Base-by-base conservation (phyloP, 2,797 vertebrate genomes). In the Prunella strophiata region DNA sequence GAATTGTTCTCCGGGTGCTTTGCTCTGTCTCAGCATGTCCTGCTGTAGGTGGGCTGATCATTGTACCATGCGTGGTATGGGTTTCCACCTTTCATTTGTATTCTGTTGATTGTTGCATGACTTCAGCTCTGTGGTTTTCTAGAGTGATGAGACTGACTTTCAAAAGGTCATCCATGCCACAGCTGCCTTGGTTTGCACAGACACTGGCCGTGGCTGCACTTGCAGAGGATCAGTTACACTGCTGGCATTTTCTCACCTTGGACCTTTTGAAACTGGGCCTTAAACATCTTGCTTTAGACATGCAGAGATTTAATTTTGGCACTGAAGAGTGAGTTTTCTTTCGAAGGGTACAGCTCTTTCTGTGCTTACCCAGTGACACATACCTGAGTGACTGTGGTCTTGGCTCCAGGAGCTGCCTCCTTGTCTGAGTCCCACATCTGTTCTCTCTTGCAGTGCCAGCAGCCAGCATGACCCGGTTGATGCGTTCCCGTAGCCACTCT, bases 401-500 rank as follows among this genome's bases (percentile, higher is more conserved):
- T 58, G 59, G 32, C 43, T 51, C 8, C 36, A 9, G 26, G 45
- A 43, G 3, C 42, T 48, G 79, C 40, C n/a, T 65, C 73, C 42
- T 75, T 76, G 78, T 71, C 92, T 82, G 47, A 94, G 96, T 57
- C 45, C 34, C 36, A 21, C 13, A 10, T 58, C 55, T 94, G 86
- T 89, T 97, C 73, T 97, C 72, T 96, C 84, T 97, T 96, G 48
- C 98, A 99, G 99, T 99, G 98, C 99, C 99, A 51, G 98, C 98
- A 21, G 99, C 98, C 23, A 98, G 98, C 47, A 99, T 99, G 99
- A 99, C 99, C 71, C 98, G 99, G 58, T 97, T 99, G 94, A 98
- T 98, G 63, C 99, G 99, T 80, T 99, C 99, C 86, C 98, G 99
- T 73, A 99, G 98, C 65, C 98, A 99, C 96, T 99, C 99, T 5